A percentile compares a stretch with the other conserved stretches of the same genome.
Conservation (phyloP, 2,797 vertebrate species). For the Discoglossus pictus region DNA sequence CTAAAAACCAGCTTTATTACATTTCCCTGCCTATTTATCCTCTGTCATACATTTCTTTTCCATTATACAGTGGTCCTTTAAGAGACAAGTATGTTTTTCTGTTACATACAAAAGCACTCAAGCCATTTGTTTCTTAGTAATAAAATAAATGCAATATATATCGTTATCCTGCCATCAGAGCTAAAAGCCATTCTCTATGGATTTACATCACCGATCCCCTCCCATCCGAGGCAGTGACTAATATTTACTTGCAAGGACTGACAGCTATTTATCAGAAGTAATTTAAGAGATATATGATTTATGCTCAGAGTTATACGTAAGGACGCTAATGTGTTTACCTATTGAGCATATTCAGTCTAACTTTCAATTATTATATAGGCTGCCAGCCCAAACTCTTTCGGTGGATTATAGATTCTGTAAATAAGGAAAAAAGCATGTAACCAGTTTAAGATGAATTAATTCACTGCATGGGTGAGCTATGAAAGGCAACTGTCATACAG, state of each 20-base stretch:
- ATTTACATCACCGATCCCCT: slow-evolving; percentile 63
- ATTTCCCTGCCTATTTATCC: too few species aligned
- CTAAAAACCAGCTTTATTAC: too few species aligned
- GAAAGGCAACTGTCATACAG: slow-evolving; percentile 39
- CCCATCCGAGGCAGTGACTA: slow-evolving; percentile 58
- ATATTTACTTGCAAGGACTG: slow-evolving; percentile 61
- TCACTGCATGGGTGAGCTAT: slow-evolving; percentile 18
- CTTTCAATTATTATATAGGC: slow-evolving; percentile 39
- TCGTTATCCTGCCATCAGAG: slow-evolving; percentile 54
- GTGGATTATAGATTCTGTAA: slow-evolving; percentile 45
- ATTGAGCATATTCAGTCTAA: slow-evolving; percentile 47
- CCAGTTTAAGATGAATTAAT: slow-evolving; percentile 45
- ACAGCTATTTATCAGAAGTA: slow-evolving; percentile 67
- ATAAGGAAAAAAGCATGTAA: slow-evolving; percentile 41
- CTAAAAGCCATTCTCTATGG: slow-evolving; percentile 59
- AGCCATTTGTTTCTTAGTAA: slow-evolving; percentile 40
- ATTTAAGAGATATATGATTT: slow-evolving; percentile 65
- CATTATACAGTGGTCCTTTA: too few species aligned
- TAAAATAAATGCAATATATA: slow-evolving; percentile 42
- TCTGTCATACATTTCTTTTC: slow-evolving; percentile 6
- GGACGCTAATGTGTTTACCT: slow-evolving; percentile 59
- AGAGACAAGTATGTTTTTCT: slow-evolving; percentile 13
- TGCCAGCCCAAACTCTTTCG: slow-evolving; percentile 38
- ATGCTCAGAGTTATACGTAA: slow-evolving; percentile 64
- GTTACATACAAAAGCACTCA: slow-evolving; percentile 40